Percentiles rank a stretch among this genome's conserved stretches.
phyloP scores from a whole-genome alignment of 2,888 invertebrate species.

The Chironomus riparius region DNA sequence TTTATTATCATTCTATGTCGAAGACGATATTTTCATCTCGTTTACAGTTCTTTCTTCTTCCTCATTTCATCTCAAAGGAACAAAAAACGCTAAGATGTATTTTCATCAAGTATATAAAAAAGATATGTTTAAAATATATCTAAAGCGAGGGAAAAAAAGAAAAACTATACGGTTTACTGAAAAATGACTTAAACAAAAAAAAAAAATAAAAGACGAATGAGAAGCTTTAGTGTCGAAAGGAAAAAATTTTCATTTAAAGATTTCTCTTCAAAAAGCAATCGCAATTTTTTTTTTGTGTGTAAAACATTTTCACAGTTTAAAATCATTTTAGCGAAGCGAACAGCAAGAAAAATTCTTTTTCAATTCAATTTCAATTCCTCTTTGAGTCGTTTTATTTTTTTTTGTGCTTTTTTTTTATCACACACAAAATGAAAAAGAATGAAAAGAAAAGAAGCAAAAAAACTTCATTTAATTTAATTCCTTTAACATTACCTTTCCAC shows the following conservation, averaged over 20 bases:
- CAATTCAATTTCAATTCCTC: not conserved
- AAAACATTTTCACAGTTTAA: not conserved
- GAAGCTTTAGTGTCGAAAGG: not conserved
- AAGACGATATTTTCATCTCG: too few relatives aligned
- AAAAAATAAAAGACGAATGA: not conserved
- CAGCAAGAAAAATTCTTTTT: not conserved
- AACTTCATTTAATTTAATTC: not conserved
- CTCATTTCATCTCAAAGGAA: too few relatives aligned
- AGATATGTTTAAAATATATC: not conserved
- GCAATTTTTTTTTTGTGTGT: not conserved
- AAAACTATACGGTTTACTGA: not conserved
- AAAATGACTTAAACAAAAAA: not conserved
- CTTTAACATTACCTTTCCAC: not conserved
- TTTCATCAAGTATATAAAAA: not conserved
- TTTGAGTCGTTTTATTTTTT: not conserved
- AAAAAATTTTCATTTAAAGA: not conserved
- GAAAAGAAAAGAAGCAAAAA: too few relatives aligned
- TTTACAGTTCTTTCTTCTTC: too few relatives aligned
- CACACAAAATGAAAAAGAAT: not conserved
- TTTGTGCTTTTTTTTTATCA: not conserved
- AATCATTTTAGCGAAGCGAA: constrained; percentile 5
- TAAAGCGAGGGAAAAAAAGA: not conserved
- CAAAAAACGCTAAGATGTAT: not conserved
- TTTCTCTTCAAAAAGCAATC: not conserved
- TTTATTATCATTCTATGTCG: not conserved